These are phyloP conservation scores for Marronus borbonicus DNA, from an alignment of 2,888 invertebrate genomes.

Conservation along the genomic window DNA sequence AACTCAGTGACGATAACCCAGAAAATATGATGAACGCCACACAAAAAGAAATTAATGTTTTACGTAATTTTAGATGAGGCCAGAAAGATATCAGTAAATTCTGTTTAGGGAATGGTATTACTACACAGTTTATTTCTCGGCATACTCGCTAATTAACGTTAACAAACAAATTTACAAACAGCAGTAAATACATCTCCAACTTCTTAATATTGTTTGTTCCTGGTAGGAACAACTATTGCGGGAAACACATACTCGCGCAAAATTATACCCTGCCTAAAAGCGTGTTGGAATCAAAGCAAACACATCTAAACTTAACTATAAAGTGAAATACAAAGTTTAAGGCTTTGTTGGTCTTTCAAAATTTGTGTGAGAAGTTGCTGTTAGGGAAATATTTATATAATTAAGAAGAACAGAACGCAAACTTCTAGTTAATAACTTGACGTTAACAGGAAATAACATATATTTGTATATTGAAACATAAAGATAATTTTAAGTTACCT, in stretches of 20 bases:
- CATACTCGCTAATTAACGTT: too few relatives aligned
- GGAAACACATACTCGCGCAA: slow-evolving; percentile 1
- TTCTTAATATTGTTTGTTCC: slow-evolving; percentile 9
- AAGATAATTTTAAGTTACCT: slow-evolving; percentile 47
- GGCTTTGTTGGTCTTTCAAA: not conserved
- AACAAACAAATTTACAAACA: too few relatives aligned
- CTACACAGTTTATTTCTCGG: too few relatives aligned
- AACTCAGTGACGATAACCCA: too few relatives aligned
- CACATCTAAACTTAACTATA: not conserved
- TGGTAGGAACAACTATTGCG: slow-evolving; percentile 5
- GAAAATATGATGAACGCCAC: too few relatives aligned
- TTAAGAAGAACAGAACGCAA: not conserved
- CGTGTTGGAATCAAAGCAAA: not conserved
- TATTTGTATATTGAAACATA: not conserved
- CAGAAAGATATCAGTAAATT: too few relatives aligned
- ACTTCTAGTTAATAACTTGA: not conserved
- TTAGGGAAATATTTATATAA: not conserved
- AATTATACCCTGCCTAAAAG: slow-evolving; percentile 6
- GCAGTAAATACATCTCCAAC: too few relatives aligned
- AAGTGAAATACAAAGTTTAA: slow-evolving; percentile 7
- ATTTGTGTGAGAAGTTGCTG: not conserved
- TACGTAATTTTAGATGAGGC: too few relatives aligned
- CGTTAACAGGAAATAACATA: too few relatives aligned
- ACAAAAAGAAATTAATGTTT: too few relatives aligned
- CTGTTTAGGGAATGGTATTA: too few relatives aligned